These are phyloP conservation scores for Eptatretus burgeri DNA, from an alignment of 2,113 vertebrate species.

Conservation along the genomic window DNA sequence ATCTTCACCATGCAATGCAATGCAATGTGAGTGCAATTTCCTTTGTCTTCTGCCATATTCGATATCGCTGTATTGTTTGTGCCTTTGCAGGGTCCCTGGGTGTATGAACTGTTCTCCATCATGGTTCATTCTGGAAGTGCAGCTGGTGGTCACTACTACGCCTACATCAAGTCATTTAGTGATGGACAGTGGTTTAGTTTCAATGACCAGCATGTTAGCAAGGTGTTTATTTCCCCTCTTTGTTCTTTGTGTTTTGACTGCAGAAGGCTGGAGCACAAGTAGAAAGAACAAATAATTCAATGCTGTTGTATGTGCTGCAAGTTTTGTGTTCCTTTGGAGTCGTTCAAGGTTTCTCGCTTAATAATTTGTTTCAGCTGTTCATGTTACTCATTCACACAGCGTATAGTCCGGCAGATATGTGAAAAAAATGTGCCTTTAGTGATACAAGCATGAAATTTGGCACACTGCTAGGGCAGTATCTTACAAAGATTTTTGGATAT, in stretches of 20 bases:
- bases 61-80: no score
- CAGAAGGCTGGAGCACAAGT: no score
- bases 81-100: constrained; percentile 33
- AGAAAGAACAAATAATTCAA: no score
- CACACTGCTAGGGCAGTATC: no score
- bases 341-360: background rate
- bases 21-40: no score
- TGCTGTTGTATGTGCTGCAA: constrained; percentile 7
- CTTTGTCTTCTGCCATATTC: no score
- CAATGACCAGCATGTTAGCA: constrained; percentile 97
- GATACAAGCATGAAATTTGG: no score
- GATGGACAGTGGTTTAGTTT: constrained; percentile 97
- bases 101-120: constrained; percentile 88
- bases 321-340: background rate
- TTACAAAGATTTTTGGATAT: no score
- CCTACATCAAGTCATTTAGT: constrained; percentile 85
- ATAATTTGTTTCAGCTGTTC: background rate
- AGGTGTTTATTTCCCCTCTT: constrained; percentile 22
- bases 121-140: constrained; percentile 98
- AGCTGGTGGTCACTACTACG: constrained; percentile 90
- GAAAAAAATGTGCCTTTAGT: no score
- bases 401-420: no score
- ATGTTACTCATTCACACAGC: background rate
- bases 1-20: no score
- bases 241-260: no score